phyloP scores from a whole-genome alignment of 2,113 vertebrate species.

The Gopherus flavomarginatus region DNA sequence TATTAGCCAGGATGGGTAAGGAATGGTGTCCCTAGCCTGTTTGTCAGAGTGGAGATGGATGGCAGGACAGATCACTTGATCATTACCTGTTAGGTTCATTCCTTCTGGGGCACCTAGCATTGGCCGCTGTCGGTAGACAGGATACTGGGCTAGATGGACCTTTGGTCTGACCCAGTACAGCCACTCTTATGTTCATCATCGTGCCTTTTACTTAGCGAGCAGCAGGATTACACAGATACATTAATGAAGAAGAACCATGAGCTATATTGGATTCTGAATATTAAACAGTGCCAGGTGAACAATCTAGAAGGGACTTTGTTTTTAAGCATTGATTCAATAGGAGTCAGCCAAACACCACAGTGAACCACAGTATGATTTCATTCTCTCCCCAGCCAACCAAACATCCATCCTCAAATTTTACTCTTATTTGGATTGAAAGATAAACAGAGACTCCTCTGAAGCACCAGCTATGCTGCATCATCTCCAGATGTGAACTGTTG shows the following conservation, averaged over 20 bases:
- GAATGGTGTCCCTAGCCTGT: too few relatives aligned
- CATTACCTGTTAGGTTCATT: too few relatives aligned
- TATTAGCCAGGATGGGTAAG: too few relatives aligned
- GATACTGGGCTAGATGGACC: too few relatives aligned
- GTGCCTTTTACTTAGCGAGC: background rate
- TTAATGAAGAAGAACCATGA: background rate
- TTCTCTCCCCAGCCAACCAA: background rate
- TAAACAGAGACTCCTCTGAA: background rate
- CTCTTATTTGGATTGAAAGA: background rate
- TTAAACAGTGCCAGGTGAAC: background rate
- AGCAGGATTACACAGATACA: background rate
- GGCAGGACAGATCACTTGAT: too few relatives aligned
- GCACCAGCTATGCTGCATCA: rapidly evolving
- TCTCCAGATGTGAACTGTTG: background rate
- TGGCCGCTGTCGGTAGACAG: too few relatives aligned
- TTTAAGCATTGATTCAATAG: background rate
- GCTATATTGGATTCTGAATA: background rate
- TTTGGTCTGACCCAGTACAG: too few relatives aligned
- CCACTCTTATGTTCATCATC: too few relatives aligned
- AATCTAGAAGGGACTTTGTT: background rate
- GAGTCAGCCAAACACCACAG: background rate
- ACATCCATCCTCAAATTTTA: background rate
- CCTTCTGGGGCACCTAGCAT: too few relatives aligned
- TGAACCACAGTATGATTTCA: background rate
- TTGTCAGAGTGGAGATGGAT: too few relatives aligned